Base-by-base conservation (phyloP, 2,888 invertebrate species). In the Scaptomyza caliginosa region DNA sequence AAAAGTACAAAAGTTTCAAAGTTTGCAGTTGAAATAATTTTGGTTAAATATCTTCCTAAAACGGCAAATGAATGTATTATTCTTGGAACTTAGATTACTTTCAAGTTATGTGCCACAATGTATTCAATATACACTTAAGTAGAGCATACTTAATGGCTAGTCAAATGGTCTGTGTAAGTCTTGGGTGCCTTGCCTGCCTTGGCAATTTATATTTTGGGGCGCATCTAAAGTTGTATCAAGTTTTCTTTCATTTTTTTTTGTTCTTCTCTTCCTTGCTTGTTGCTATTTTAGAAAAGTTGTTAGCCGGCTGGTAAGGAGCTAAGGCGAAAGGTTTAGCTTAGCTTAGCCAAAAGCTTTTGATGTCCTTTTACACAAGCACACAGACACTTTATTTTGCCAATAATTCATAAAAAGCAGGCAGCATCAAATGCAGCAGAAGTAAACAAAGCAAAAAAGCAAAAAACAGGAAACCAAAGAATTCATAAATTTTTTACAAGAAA, bases 381-480 rank as follows among this genome's bases (percentile, higher is more conserved):
- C 54, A 54, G 49, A 28, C 55, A 55, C 52, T 74, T 70, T 71
- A 56, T 70, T 56, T 34, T 40, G 63, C 73, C 88, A 88, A 87
- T 87, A 87, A 88, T 74, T 88, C 79, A 85, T 82, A 85, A 74
- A 64, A 34, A 65, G 64, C 75, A 60, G 57, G 67, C 36, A 67
- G 64, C 73, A 57, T 57, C 65, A 72, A 80, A 63, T 60, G 65
- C 65, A 76, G 64, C 63, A 56, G 52, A 52, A 58, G 71, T 59
- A 74, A 71, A 60, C 58, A 71, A 66, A 66, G 59, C 46, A 64
- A 46, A 32, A 71, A 66, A 66, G 59, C 46, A 64, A 46, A 32
- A 60, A 43, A 50, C 21, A n/a, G 38, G 19, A 30, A 46, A 32
- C 11, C 13, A 17, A 43, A 62, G 13, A 43, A 67, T 75, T 70